phyloP scores from a whole-genome alignment of 2,888 invertebrate genomes.

The Caenorhabditis sp. region DNA sequence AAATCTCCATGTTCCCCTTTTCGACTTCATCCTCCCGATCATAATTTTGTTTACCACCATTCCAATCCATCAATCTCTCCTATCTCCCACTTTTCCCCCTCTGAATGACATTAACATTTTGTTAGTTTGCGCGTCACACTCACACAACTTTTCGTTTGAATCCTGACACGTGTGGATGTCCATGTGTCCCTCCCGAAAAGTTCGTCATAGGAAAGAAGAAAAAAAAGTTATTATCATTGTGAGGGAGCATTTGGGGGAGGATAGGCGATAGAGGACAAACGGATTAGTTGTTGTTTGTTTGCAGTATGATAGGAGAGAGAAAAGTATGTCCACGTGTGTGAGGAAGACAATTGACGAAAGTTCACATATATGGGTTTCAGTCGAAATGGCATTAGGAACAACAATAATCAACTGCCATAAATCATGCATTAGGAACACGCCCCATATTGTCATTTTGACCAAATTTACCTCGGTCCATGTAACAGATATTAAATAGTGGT shows the following conservation, averaged over 20 bases:
- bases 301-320: conserved; percentile 27
- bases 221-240: conserved; percentile 43
- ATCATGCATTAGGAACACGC: no score
- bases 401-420: no score
- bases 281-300: conserved; percentile 56
- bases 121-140: conserved; percentile 54
- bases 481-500: no score
- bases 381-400: background rate
- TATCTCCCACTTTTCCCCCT: conserved; percentile 17
- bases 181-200: conserved; percentile 18
- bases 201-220: conserved; percentile 38
- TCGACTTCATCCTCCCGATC: conserved; percentile 46
- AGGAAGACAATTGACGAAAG: background rate
- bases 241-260: conserved; percentile 25
- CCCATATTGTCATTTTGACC: no score
- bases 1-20: background rate
- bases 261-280: conserved; percentile 17
- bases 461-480: no score
- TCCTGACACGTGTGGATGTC: conserved; percentile 27
- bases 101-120: conserved; percentile 43
- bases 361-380: conserved; percentile 10
- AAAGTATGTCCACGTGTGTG: conserved; percentile 27
- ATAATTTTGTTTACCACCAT: conserved; percentile 51
- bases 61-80: conserved; percentile 12
- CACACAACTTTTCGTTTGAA: conserved; percentile 35